Conservation (phyloP, 1,140 invertebrate genomes). For the Pinna nobilis region DNA sequence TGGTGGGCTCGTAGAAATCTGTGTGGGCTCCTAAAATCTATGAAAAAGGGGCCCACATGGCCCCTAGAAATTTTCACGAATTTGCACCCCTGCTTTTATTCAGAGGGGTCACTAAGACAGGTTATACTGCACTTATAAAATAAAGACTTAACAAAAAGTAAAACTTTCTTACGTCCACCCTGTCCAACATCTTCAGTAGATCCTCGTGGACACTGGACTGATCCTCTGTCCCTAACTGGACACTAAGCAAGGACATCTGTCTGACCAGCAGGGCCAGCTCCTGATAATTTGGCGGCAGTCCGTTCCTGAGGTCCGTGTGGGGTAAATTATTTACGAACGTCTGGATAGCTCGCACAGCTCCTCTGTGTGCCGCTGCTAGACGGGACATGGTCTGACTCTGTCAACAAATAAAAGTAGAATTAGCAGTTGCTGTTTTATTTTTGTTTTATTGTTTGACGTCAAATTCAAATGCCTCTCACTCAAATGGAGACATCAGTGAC, state of each 20-base stretch:
- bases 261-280: constrained; percentile 60
- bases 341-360: constrained; percentile 61
- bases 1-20: too few species aligned
- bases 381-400: constrained; percentile 59
- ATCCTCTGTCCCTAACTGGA: constrained; percentile 43
- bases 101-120: background rate
- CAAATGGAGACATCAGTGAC: too few species aligned
- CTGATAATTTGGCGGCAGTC: constrained; percentile 61
- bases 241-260: constrained; percentile 57
- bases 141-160: background rate
- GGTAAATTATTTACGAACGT: constrained; percentile 62
- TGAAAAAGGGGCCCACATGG: too few species aligned
- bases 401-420: constrained; percentile 4
- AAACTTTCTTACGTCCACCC: constrained; percentile 52
- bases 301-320: constrained; percentile 56
- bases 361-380: constrained; percentile 58
- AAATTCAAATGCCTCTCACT: background rate
- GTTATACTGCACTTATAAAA: background rate
- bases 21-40: too few species aligned
- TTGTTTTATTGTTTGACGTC: background rate
- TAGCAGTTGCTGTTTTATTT: background rate
- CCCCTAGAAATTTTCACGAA: too few species aligned
- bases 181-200: constrained; percentile 57
- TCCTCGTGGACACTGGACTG: constrained; percentile 48
- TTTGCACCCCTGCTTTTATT: background rate